Evolutionary conservation across 2,888 invertebrate species (phyloP), one percentile per base, ranked within the genome.

Genomic region (Lobophora halterata): DNA sequence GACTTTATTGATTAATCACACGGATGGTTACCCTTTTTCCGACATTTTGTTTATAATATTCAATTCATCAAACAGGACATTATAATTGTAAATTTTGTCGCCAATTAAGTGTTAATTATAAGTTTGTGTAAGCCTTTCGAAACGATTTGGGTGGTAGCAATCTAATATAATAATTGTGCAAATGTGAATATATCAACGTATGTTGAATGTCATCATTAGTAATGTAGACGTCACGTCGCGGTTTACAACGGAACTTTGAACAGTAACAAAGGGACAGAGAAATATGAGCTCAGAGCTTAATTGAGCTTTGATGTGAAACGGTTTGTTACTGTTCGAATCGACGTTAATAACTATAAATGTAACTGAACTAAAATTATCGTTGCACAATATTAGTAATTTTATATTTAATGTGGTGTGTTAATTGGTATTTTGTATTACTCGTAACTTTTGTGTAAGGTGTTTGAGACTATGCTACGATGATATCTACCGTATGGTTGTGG

Each of bases 161-260:
- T 34, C 28, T 55, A 31, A 41, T 48, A 41, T 56, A 46, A 46
- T 43, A 29, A 48, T 35, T 55, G 54, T 48, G 43, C 35, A 40
- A 52, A 52, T 55, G 50, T 55, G 51, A 51, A 55, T 52, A 59
- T 55, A 55, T 67, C 57, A 57, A 56, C n/a, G n/a, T n/a, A n/a
- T 65, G 61, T 71, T 68, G 40, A 50, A 62, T 69, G 68, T 67
- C 65, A 59, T 57, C 47, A 54, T 61, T 67, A 61, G 55, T 57
- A 64, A 57, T 58, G 46, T 61, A 69, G 54, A 67, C 64, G 66
- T 63, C 62, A 61, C 58, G 53, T 55, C 53, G 47, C 56, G 55
- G 54, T 52, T 46, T 38, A 42, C 31, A 50, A 45, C 36, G 55
- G 54, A 47, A 54, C 52, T 65, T 60, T 49, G 49, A 56, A 61